A percentile compares a stretch with the other conserved stretches of the same genome.
Evolutionary conservation across 1,140 invertebrate genomes (phyloP).

Genomic region (Leptinotarsa lineolata): DNA sequence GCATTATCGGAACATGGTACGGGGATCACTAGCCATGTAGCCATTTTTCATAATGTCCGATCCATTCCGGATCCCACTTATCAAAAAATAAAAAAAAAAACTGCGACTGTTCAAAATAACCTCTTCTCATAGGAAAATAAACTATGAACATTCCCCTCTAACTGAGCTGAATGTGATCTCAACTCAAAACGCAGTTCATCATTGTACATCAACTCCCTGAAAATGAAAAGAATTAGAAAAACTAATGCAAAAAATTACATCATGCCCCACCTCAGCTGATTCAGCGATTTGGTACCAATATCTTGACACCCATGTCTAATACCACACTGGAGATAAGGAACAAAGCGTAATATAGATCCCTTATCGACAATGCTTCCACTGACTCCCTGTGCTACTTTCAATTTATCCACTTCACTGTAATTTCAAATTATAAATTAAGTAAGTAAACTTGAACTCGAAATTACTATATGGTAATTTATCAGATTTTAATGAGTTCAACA

Average conservation of each 20-base stretch:
- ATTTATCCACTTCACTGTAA: conserved; percentile 86
- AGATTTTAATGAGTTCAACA: too few species aligned
- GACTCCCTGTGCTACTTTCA: conserved; percentile 98
- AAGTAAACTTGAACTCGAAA: background rate
- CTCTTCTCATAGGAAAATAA: conserved; percentile 92
- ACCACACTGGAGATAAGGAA: conserved; percentile 94
- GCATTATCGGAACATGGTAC: conserved; percentile 96
- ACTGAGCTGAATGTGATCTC: conserved; percentile 86
- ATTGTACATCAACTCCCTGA: conserved; percentile 82
- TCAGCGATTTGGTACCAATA: conserved; percentile 79
- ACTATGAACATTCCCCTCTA: conserved; percentile 95
- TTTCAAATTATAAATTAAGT: background rate
- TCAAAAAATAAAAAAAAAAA: too few species aligned
- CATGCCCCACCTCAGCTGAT: conserved; percentile 60
- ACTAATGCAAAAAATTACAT: conserved; percentile 37
- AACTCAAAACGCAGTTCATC: conserved; percentile 94
- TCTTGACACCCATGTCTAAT: conserved; percentile 97
- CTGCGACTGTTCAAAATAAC: conserved; percentile 64
- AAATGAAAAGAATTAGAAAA: conserved; percentile 43
- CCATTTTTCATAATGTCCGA: too few species aligned
- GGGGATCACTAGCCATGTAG: conserved; percentile 92
- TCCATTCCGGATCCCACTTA: too few species aligned
- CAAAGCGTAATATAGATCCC: conserved; percentile 92
- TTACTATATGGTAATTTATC: too few species aligned
- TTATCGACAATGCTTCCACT: conserved; percentile 98